Conservation (phyloP, 2,797 vertebrate genomes). For the Cryptoblepharus egeriae region DNA sequence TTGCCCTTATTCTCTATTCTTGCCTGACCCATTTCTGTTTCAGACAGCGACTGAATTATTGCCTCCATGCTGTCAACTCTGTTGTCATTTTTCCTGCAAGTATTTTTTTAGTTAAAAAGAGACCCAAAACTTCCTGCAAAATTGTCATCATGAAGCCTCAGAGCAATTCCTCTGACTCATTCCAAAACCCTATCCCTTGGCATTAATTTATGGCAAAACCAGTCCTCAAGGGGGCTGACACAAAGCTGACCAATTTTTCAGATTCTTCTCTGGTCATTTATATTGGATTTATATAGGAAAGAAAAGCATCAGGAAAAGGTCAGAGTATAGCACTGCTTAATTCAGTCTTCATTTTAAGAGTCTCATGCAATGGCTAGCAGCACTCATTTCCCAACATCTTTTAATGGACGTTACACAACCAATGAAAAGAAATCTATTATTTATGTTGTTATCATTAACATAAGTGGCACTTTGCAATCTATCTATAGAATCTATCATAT, state of each 20-base stretch:
- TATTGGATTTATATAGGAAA: rapidly evolving
- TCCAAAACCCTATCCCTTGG: constrained; percentile 10
- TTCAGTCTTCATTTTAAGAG: too few relatives aligned
- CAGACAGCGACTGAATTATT: constrained; percentile 53
- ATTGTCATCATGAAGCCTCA: constrained; percentile 30
- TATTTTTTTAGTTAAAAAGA: constrained; percentile 26
- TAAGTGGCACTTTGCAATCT: too few relatives aligned
- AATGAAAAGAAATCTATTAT: background rate
- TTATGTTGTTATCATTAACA: background rate
- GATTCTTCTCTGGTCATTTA: background rate
- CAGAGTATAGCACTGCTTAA: background rate
- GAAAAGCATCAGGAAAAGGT: background rate
- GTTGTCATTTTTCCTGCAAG: constrained; percentile 54
- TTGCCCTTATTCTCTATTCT: constrained; percentile 55
- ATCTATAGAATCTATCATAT: background rate
- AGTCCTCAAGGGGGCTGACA: background rate
- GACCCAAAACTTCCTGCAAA: background rate
- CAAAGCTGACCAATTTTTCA: background rate
- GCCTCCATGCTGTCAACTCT: constrained; percentile 42
- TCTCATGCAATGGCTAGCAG: background rate
- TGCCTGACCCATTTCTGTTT: constrained; percentile 60
- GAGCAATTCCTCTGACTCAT: constrained; percentile 12
- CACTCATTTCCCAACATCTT: background rate
- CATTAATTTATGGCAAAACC: constrained; percentile 1
- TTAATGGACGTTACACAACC: background rate